These are phyloP conservation scores for Acromyrmex charruanus DNA, from an alignment of 1,140 invertebrate species.

Conservation along the genomic window DNA sequence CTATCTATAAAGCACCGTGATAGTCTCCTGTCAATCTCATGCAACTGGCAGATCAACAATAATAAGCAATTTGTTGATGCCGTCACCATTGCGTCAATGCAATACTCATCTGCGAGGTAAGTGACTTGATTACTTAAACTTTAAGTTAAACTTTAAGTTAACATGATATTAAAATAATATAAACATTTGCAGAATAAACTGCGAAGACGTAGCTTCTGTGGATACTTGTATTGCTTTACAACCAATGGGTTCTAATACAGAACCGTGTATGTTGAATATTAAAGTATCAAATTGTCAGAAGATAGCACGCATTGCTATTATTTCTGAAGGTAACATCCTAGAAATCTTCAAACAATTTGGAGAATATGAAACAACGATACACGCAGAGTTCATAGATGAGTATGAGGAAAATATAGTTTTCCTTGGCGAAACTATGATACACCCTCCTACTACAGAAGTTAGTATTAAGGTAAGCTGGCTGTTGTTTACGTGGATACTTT, in stretches of 20 bases:
- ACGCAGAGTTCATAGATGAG: constrained; percentile 84
- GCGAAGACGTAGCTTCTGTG: constrained; percentile 81
- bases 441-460: constrained; percentile 82
- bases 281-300: constrained; percentile 80
- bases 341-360: constrained; percentile 86
- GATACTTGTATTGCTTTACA: constrained; percentile 81
- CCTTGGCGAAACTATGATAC: constrained; percentile 78
- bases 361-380: constrained; percentile 83
- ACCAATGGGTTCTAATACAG: constrained; percentile 64
- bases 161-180: constrained; percentile 4
- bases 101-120: constrained; percentile 74
- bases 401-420: constrained; percentile 83
- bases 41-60: constrained; percentile 80
- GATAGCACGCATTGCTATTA: constrained; percentile 81
- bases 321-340: constrained; percentile 84
- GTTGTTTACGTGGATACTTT: constrained; percentile 16
- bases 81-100: constrained; percentile 68
- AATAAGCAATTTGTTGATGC: constrained; percentile 75
- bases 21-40: constrained; percentile 70
- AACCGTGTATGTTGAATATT: constrained; percentile 81
- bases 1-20: background rate
- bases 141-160: background rate
- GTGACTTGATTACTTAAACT: background rate
- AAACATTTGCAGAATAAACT: constrained; percentile 75
- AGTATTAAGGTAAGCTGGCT: constrained; percentile 82